phyloP scores from a whole-genome alignment of 2,113 vertebrate genomes.

The Microcebus jonahi region DNA sequence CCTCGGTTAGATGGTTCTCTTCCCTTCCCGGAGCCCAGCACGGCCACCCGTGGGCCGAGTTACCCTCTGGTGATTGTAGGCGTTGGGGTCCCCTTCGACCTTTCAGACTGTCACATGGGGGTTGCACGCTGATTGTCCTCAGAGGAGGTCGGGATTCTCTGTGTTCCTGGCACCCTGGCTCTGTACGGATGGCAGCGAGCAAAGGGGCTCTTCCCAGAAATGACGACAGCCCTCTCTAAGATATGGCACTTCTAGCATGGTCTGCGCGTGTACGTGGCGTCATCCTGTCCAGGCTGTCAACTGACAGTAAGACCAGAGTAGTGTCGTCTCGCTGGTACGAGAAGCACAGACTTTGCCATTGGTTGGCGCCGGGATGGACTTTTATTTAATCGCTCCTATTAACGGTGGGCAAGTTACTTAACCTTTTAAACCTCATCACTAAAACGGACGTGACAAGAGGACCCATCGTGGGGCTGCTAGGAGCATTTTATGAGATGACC shows the following conservation, averaged over 20 bases:
- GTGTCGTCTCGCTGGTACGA: too few relatives aligned
- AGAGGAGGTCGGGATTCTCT: background rate
- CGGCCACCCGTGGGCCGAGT: fast-evolving
- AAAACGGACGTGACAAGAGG: background rate
- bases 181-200: background rate
- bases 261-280: background rate
- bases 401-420: background rate
- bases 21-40: background rate
- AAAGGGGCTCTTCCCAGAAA: background rate
- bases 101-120: background rate
- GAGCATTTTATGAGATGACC: background rate
- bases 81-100: background rate
- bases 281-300: background rate
- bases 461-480: fast-evolving
- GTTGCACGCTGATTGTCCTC: background rate
- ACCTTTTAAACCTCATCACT: background rate
- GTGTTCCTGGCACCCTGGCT: background rate
- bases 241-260: background rate
- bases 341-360: background rate
- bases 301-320: background rate
- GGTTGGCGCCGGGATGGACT: background rate
- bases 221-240: background rate
- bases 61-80: background rate
- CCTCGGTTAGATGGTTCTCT: background rate
- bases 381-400: background rate